These are phyloP conservation scores for Plecotus auritus DNA, from an alignment of 2,113 vertebrate species.

Conservation along the genomic window DNA sequence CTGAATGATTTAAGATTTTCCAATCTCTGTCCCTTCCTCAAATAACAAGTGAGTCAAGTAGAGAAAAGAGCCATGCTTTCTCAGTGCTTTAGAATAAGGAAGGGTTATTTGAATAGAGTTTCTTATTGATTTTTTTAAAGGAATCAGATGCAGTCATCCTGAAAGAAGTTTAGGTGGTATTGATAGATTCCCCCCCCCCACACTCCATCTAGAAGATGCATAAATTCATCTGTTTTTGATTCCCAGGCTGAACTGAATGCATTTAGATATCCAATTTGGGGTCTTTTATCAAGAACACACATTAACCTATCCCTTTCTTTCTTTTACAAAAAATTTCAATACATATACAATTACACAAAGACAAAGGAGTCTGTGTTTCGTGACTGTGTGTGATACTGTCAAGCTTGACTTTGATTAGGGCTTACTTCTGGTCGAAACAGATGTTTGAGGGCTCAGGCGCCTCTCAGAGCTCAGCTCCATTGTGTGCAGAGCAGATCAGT, in stretches of 20 bases:
- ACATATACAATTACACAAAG: background rate
- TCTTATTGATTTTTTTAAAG: constrained; percentile 62
- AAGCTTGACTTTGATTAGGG: background rate
- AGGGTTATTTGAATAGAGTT: constrained; percentile 24
- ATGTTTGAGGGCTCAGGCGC: background rate
- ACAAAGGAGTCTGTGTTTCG: background rate
- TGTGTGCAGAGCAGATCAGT: background rate
- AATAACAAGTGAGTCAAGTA: background rate
- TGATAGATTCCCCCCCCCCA: background rate
- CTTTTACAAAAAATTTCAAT: background rate
- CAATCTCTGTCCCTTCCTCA: background rate
- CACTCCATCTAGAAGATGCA: background rate
- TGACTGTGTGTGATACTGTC: background rate
- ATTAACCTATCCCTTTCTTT: background rate
- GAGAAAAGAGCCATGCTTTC: constrained; percentile 4
- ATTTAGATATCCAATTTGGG: background rate
- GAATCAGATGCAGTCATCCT: constrained; percentile 57
- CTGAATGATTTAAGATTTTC: background rate
- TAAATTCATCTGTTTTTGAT: constrained; percentile 27
- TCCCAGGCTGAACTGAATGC: constrained; percentile 2
- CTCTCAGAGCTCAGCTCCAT: background rate
- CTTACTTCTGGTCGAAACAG: background rate
- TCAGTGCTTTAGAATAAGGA: background rate
- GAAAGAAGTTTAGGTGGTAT: constrained; percentile 37
- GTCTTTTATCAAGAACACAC: background rate